Evolutionary conservation across 2,888 invertebrate species (phyloP).

Genomic region (Venusia cambrica): DNA sequence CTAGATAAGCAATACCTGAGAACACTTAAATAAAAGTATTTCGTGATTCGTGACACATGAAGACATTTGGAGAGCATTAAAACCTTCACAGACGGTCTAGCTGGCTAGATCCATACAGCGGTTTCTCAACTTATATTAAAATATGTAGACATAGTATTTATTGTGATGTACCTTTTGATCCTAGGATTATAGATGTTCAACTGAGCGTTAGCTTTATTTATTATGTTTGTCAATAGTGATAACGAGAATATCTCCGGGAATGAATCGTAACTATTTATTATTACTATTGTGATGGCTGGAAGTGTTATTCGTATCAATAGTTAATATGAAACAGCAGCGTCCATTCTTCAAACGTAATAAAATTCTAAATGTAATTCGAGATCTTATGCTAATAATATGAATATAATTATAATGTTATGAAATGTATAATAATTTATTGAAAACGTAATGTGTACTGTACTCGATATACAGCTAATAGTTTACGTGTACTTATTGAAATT

Average conservation of each 20-base stretch:
- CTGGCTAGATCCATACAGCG: constrained; percentile 27
- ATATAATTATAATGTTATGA: constrained; percentile 51
- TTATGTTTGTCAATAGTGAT: constrained; percentile 41
- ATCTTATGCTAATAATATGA: constrained; percentile 56
- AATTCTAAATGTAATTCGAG: constrained; percentile 63
- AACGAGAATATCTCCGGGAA: constrained; percentile 34
- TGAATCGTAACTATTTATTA: constrained; percentile 23
- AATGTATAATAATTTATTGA: constrained; percentile 62
- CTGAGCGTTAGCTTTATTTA: constrained; percentile 42
- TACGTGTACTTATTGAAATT: constrained; percentile 61
- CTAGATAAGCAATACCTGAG: too few species aligned
- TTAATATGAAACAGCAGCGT: constrained; percentile 51
- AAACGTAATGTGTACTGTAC: constrained; percentile 56
- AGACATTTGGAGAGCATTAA: constrained; percentile 19
- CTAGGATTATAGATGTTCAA: constrained; percentile 48
- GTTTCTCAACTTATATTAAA: constrained; percentile 32
- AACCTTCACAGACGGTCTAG: constrained; percentile 24
- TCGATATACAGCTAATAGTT: constrained; percentile 45
- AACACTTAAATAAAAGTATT: too few species aligned
- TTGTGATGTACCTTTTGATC: constrained; percentile 69
- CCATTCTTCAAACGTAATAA: constrained; percentile 46
- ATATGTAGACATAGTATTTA: constrained; percentile 69
- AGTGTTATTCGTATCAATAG: constrained; percentile 53
- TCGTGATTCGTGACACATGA: too few species aligned
- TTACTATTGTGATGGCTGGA: constrained; percentile 32